These are phyloP conservation scores for Chaetogeoica ovagalla DNA, from an alignment of 2,888 invertebrate species.

Conservation along the genomic window DNA sequence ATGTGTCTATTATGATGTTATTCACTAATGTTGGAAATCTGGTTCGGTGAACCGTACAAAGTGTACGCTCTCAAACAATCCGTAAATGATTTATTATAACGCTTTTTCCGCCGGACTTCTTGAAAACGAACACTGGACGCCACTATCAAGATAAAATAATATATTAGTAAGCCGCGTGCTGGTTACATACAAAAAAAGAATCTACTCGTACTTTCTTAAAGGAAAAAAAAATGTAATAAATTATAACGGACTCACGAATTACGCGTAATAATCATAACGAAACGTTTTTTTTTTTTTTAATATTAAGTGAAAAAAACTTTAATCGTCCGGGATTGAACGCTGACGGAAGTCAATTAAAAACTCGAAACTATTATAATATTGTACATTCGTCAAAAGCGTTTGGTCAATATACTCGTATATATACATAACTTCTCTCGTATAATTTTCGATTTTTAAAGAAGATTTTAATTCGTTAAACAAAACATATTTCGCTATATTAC, in stretches of 20 bases:
- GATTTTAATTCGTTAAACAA: too few species aligned
- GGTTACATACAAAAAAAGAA: too few species aligned
- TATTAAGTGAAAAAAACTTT: constrained; percentile 1
- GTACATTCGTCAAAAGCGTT: not conserved
- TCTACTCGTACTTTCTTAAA: too few species aligned
- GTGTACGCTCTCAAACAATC: not conserved
- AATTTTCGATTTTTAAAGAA: too few species aligned
- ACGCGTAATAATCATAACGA: not conserved
- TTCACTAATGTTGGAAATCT: not conserved
- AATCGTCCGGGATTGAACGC: not conserved
- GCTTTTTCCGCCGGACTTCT: too few species aligned
- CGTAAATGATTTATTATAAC: not conserved
- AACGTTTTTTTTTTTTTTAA: constrained; percentile 1
- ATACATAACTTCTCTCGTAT: too few species aligned
- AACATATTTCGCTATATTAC: too few species aligned
- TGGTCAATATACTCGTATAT: not conserved
- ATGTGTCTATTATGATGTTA: not conserved
- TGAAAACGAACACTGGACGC: not conserved
- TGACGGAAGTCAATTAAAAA: constrained; percentile 7
- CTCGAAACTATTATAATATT: not conserved
- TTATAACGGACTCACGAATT: not conserved
- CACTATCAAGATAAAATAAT: not conserved
- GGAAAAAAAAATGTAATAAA: not conserved
- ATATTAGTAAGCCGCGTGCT: not conserved
- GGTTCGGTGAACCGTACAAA: not conserved